Conservation (phyloP, 2,113 vertebrate genomes). For the Ochotona curzoniae region DNA sequence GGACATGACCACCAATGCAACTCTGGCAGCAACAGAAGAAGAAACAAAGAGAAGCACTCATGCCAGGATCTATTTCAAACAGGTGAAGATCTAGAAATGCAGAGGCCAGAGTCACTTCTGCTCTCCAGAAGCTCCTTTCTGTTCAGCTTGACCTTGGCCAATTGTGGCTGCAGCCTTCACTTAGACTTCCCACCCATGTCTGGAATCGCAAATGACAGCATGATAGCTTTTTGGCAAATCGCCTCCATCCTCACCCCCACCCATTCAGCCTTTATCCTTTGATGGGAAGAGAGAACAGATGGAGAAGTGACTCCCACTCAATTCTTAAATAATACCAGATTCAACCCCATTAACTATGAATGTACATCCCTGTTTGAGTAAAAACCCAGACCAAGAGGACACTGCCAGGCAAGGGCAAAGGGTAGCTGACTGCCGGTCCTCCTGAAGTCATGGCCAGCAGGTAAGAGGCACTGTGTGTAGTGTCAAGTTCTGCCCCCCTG, state of each 20-base stretch:
- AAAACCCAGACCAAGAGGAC: conserved; percentile 26
- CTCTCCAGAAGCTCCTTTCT: background rate
- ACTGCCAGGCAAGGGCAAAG: background rate
- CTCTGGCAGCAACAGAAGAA: background rate
- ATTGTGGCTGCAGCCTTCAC: background rate
- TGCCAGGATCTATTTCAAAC: background rate
- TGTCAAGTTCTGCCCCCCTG: background rate
- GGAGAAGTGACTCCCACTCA: conserved; percentile 74
- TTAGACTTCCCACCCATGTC: conserved; percentile 4
- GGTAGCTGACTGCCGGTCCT: background rate
- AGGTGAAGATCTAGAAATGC: background rate
- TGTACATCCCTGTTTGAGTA: conserved; percentile 51
- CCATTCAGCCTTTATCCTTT: conserved; percentile 65
- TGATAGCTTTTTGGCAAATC: conserved; percentile 63
- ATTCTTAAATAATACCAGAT: conserved; percentile 70
- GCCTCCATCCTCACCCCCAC: background rate
- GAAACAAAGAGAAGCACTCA: background rate
- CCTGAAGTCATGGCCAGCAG: background rate
- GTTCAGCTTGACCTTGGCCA: background rate
- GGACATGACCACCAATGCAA: background rate
- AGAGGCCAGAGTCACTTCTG: background rate
- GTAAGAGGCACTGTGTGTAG: background rate
- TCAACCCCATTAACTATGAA: conserved; percentile 60
- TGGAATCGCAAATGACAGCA: conserved; percentile 63
- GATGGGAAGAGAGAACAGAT: conserved; percentile 71